Percentiles rank a stretch among this genome's conserved stretches.
Evolutionary conservation across 2,888 invertebrate genomes (phyloP).

Genomic region (Gymnocheta viridis): DNA sequence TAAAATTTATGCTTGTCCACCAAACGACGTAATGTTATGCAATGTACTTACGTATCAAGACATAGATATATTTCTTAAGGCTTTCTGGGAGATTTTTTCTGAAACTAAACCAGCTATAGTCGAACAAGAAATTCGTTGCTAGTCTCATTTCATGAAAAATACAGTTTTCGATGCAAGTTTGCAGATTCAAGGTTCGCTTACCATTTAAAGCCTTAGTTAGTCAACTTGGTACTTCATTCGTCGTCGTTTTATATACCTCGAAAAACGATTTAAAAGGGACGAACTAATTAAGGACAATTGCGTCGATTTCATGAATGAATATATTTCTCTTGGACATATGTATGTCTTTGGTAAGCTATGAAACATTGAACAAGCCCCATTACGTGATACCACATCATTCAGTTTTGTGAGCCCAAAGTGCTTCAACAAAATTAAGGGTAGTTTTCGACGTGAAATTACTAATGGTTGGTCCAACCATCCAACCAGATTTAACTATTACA

Average conservation of each 20-base stretch:
- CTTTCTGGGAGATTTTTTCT: conserved; percentile 39
- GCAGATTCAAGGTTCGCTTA: conserved; percentile 33
- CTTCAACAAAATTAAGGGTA: conserved; percentile 28
- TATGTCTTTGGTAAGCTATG: conserved; percentile 3
- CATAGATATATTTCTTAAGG: neutral
- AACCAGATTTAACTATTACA: no score
- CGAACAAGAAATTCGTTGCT: conserved; percentile 21
- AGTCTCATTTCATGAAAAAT: conserved; percentile 25
- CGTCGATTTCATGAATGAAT: neutral
- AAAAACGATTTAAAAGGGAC: no score
- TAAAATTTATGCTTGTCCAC: no score
- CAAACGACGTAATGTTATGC: neutral
- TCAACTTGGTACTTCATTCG: conserved; percentile 38
- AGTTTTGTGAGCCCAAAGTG: conserved; percentile 11
- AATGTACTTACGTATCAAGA: conserved; percentile 1
- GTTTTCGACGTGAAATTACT: conserved; percentile 31
- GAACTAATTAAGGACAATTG: no score
- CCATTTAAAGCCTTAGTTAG: conserved; percentile 19
- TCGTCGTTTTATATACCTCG: neutral
- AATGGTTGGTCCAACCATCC: no score
- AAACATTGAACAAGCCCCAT: conserved; percentile 6
- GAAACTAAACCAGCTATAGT: neutral
- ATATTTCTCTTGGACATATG: conserved; percentile 1
- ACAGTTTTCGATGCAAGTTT: conserved; percentile 24
- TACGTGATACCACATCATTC: conserved; percentile 44